Base-by-base conservation (phyloP, 1,140 invertebrate genomes). In the Leucophenga varia region DNA sequence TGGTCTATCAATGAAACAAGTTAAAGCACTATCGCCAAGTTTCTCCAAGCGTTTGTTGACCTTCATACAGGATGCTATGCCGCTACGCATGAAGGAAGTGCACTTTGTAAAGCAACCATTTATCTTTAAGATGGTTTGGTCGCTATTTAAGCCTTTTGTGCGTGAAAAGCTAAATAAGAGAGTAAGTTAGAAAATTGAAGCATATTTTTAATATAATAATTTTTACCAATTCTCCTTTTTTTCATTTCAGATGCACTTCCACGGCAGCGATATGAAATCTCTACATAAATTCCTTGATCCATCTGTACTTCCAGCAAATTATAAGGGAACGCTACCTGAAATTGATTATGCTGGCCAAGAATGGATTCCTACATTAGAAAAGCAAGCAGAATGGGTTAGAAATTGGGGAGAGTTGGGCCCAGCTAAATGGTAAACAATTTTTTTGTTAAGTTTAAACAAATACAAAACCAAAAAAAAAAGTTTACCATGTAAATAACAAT, bases 91-190 rank as follows among this genome's bases (percentile, higher is more conserved):
- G 57, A 93, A 91, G 73, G 90, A 91, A 71, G 87, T 95, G 9
- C 92, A 95, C 76, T 88, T 95, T 59, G 85, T 95, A 0, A 93
- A 93, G 65, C 86, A 95, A 61, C 91, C 92, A 0, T 89, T 87
- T 77, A 78, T 94, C 36, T 93, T 95, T 75, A 92, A 90, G 55
- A 83, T 93, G 68, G 86, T 94, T 0, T 93, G 91, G 85, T 81
- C 84, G 36, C 82, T 96, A 64, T 89, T 95, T 75, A 91, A 91
- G 72, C 91, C 91, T 1, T 90, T 95, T 60, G 84, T 94, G 20
- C 83, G 82, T 44, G 87, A 92, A 53, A 95, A 95, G 73, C 80
- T 93, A 25, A 87, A 84, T 72, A 85, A 80, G 22, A 86, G 88
- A 75, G 89, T 91, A 77, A 79, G 83, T 65, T 9, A 37, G 14